These are phyloP conservation scores for Campopleginae sp. DNA, from an alignment of 2,888 invertebrate species.

Conservation along the genomic window DNA sequence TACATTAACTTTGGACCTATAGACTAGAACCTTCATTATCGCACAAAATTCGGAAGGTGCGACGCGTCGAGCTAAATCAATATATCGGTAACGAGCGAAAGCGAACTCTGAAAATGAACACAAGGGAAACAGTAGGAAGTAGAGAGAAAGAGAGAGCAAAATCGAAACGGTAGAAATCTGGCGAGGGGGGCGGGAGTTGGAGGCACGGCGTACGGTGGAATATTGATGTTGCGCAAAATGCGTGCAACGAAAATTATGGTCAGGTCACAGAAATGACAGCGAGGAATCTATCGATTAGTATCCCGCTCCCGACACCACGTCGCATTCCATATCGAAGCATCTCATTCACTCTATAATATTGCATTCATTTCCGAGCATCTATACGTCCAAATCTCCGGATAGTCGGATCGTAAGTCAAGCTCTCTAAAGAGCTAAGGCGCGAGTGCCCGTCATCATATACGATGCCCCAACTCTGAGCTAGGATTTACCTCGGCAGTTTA, in stretches of 20 bases:
- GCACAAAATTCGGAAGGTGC: conserved; percentile 36
- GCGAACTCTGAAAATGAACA: conserved; percentile 19
- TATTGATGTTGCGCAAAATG: conserved; percentile 65
- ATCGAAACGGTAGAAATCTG: conserved; percentile 41
- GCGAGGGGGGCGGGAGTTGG: not conserved
- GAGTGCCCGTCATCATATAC: too few relatives aligned
- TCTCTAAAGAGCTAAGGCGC: not conserved
- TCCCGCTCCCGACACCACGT: conserved; percentile 48
- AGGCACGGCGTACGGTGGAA: conserved; percentile 50
- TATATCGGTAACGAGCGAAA: conserved; percentile 59
- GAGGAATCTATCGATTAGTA: conserved; percentile 61
- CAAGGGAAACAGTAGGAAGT: conserved; percentile 9
- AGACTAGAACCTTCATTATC: conserved; percentile 23
- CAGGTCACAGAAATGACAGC: conserved; percentile 50
- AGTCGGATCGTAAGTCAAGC: not conserved
- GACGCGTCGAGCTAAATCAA: conserved; percentile 53
- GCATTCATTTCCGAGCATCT: conserved; percentile 1
- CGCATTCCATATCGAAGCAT: conserved; percentile 48
- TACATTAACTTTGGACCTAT: not conserved
- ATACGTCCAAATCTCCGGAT: not conserved
- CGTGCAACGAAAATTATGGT: conserved; percentile 66
- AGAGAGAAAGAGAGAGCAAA: conserved; percentile 53
- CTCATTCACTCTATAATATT: conserved; percentile 6
- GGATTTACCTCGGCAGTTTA: too few relatives aligned
- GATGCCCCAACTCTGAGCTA: too few relatives aligned